These are phyloP conservation scores for Xanthia icteritia DNA, from an alignment of 2,888 invertebrate species.

Conservation along the genomic window DNA sequence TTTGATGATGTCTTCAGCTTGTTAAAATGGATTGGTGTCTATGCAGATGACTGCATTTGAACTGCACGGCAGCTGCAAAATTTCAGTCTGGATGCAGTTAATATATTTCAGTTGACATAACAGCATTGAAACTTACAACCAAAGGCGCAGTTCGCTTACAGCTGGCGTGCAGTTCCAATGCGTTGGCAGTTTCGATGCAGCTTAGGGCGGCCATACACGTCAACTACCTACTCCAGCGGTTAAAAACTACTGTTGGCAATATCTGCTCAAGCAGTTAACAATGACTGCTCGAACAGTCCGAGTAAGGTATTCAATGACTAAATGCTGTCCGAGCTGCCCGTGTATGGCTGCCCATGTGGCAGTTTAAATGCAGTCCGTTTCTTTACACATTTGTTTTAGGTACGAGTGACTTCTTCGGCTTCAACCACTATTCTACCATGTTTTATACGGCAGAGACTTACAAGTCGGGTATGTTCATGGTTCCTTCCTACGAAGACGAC, in stretches of 20 bases:
- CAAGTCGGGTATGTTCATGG: conserved; percentile 67
- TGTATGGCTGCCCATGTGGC: background rate
- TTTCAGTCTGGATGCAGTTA: background rate
- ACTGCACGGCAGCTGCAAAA: background rate
- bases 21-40: background rate
- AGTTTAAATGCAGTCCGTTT: background rate
- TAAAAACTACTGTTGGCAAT: background rate
- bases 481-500: conserved; percentile 82
- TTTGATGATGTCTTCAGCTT: background rate
- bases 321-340: too few relatives aligned
- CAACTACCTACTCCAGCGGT: background rate
- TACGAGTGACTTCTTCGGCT: conserved; percentile 83
- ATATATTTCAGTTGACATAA: background rate
- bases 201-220: background rate
- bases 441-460: conserved; percentile 73
- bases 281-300: background rate
- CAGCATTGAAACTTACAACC: background rate
- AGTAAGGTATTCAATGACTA: background rate
- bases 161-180: background rate
- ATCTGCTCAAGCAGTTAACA: background rate
- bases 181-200: background rate
- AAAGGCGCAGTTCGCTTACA: background rate
- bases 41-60: background rate
- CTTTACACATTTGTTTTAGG: conserved; percentile 66
- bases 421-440: conserved; percentile 80